Evolutionary conservation across 1,140 invertebrate genomes (phyloP).

Genomic region (Zaprionus ghesquierei): DNA sequence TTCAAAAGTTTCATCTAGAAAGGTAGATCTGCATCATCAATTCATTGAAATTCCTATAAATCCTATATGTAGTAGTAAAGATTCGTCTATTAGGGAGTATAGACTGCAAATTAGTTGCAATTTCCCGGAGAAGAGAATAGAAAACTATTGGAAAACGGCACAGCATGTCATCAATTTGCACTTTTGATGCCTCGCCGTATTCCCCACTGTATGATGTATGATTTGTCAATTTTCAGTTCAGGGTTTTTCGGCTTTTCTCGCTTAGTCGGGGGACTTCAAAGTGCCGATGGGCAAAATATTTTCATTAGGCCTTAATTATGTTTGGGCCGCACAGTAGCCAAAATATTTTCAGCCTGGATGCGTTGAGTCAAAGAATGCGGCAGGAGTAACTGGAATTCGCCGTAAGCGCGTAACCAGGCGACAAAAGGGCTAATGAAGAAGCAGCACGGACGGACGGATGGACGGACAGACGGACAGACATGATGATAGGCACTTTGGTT

Average conservation of each 20-base stretch:
- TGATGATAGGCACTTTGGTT: conserved; percentile 35
- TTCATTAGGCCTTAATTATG: conserved; percentile 51
- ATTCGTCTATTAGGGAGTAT: too few relatives aligned
- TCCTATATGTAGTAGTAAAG: too few relatives aligned
- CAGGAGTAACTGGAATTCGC: conserved; percentile 15
- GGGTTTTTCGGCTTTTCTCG: background rate
- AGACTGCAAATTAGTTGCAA: background rate
- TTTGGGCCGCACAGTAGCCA: conserved; percentile 43
- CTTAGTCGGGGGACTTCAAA: conserved; percentile 13
- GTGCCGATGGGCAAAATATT: conserved; percentile 35
- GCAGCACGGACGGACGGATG: background rate
- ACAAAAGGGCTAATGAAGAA: conserved; percentile 35
- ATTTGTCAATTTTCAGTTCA: background rate
- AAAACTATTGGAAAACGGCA: background rate
- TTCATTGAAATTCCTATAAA: too few relatives aligned
- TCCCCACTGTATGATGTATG: conserved; percentile 16
- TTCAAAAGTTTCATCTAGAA: too few relatives aligned
- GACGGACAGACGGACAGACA: conserved; percentile 2
- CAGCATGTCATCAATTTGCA: background rate
- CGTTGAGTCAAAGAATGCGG: conserved; percentile 21
- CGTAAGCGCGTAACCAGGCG: conserved; percentile 34
- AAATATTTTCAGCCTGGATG: conserved; percentile 31
- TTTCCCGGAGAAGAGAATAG: background rate
- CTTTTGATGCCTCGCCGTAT: background rate
- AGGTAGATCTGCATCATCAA: too few relatives aligned